Conservation (phyloP, 2,888 invertebrate species). For the Polydrusus tereticollis region DNA sequence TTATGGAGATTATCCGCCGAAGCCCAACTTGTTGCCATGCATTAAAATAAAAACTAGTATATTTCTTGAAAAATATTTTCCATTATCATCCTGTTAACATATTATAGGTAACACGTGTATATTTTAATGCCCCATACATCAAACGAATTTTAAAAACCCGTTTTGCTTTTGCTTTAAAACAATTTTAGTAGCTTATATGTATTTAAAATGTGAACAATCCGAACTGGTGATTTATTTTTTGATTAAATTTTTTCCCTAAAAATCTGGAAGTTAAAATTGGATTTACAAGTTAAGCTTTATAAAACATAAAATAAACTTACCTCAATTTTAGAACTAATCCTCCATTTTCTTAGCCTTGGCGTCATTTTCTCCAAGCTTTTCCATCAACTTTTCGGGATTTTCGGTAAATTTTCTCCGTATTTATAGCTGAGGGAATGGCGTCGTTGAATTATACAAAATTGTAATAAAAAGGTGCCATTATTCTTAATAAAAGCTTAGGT, state of each 20-base stretch:
- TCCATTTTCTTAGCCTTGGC: not conserved
- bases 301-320: constrained; percentile 12
- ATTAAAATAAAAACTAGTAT: too few species aligned
- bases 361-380: not conserved
- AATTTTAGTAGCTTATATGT: too few species aligned
- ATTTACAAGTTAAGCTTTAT: not conserved
- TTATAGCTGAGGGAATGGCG: not conserved
- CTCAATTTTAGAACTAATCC: constrained; percentile 8
- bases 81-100: too few species aligned
- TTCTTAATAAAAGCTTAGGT: not conserved
- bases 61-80: too few species aligned
- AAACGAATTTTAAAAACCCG: too few species aligned
- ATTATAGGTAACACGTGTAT: too few species aligned
- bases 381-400: constrained; percentile 2
- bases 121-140: too few species aligned
- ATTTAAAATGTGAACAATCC: not conserved
- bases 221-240: not conserved
- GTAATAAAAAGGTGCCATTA: not conserved
- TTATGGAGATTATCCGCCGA: too few species aligned
- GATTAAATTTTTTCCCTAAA: constrained; percentile 4
- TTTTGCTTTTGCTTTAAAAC: too few species aligned
- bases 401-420: not conserved
- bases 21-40: too few species aligned
- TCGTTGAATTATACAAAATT: not conserved
- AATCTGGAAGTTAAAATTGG: not conserved